These are phyloP conservation scores for Megaustenia siamemsis DNA, from an alignment of 2,888 invertebrate genomes.

Conservation along the genomic window DNA sequence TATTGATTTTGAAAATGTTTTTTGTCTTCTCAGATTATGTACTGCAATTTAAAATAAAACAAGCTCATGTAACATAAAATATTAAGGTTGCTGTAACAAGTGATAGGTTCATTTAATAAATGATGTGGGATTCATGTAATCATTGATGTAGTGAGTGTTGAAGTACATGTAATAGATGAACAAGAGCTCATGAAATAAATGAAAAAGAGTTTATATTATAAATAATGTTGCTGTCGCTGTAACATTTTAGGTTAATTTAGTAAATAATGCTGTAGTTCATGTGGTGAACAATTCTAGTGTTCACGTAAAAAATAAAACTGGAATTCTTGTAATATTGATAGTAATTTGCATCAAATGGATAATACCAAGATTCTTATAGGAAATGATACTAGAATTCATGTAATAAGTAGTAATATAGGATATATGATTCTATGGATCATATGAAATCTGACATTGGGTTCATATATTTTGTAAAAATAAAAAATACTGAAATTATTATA, in stretches of 20 bases:
- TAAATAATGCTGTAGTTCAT: not conserved
- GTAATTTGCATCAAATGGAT: not conserved
- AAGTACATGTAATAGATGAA: not conserved
- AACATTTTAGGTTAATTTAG: too few relatives aligned
- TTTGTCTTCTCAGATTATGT: not conserved
- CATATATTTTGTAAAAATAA: too few relatives aligned
- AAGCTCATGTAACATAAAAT: not conserved
- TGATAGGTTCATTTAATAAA: not conserved
- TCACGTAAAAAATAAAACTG: not conserved
- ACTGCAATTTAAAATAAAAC: too few relatives aligned
- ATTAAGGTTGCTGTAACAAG: not conserved
- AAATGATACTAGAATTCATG: not conserved
- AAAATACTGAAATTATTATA: too few relatives aligned
- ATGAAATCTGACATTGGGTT: too few relatives aligned
- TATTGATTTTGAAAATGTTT: not conserved
- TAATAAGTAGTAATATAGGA: too few relatives aligned
- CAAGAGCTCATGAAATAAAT: not conserved
- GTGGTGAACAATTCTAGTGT: not conserved
- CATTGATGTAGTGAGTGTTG: not conserved
- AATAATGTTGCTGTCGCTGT: too few relatives aligned
- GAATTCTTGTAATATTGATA: not conserved
- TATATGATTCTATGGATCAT: too few relatives aligned
- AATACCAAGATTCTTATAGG: not conserved
- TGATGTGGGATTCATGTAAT: not conserved
- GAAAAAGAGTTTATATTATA: too few relatives aligned